Evolutionary conservation across 2,888 invertebrate species (phyloP).

Genomic region (Nomada hirtipes): DNA sequence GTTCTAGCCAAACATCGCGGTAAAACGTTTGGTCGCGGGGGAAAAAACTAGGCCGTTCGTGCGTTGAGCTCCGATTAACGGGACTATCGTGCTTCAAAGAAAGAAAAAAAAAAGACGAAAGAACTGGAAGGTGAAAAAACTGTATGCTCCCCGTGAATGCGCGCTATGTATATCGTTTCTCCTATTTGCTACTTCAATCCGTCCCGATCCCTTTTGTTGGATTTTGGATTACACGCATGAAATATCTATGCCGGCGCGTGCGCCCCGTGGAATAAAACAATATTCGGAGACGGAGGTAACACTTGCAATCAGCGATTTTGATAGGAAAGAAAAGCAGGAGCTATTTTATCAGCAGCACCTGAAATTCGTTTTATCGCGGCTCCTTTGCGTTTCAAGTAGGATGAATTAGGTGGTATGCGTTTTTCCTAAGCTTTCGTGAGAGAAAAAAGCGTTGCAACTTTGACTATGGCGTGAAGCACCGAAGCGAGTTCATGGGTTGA

Average conservation of each 20-base stretch:
- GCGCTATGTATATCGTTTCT: background rate
- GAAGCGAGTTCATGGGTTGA: background rate
- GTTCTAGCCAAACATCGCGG: conserved; percentile 11
- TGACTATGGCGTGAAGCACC: background rate
- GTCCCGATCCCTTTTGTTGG: background rate
- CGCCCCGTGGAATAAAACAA: background rate
- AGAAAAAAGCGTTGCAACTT: background rate
- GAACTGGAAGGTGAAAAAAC: background rate
- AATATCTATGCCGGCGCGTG: background rate
- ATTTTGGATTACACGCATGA: background rate
- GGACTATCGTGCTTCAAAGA: conserved; percentile 28
- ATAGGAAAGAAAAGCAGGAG: too few relatives aligned
- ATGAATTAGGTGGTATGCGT: background rate
- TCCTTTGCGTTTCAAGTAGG: too few relatives aligned
- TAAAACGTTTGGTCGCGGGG: conserved; percentile 33
- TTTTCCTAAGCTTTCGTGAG: background rate
- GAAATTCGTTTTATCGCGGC: too few relatives aligned
- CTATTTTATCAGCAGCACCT: too few relatives aligned
- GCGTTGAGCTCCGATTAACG: conserved; percentile 54
- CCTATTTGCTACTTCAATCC: background rate
- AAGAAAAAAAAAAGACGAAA: background rate
- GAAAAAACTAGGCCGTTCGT: conserved; percentile 46
- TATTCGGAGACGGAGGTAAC: too few relatives aligned
- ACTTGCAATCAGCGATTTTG: too few relatives aligned
- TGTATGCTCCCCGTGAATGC: background rate